Evolutionary conservation across 2,888 invertebrate species (phyloP).

Genomic region (Drosophila neotestacea): DNA sequence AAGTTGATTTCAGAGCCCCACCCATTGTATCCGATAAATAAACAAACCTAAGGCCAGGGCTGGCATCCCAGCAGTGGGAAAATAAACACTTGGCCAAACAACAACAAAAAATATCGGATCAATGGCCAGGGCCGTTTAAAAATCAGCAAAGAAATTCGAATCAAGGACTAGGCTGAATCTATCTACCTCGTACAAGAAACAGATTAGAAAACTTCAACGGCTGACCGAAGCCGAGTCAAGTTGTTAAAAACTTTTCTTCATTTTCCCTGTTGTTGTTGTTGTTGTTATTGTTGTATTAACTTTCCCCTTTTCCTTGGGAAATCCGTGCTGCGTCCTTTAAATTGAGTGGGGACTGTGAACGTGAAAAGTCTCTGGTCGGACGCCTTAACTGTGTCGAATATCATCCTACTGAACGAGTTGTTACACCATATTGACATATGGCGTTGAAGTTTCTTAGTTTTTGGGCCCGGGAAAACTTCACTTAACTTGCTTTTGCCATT

Average conservation of each 20-base stretch:
- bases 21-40: conserved; percentile 37
- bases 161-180: conserved; percentile 14
- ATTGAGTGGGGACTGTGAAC: conserved; percentile 51
- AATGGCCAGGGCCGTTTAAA: conserved; percentile 53
- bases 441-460: conserved; percentile 57
- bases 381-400: conserved; percentile 44
- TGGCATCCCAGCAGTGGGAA: conserved; percentile 56
- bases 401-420: conserved; percentile 68
- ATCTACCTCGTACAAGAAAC: conserved; percentile 47
- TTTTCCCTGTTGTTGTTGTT: not conserved
- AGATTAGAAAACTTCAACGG: conserved; percentile 73
- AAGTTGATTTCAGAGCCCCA: conserved; percentile 49
- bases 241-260: conserved; percentile 60
- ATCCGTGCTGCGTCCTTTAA: conserved; percentile 57
- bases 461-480: conserved; percentile 9
- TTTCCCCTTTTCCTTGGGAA: conserved; percentile 3
- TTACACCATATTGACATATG: conserved; percentile 78
- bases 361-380: conserved; percentile 13
- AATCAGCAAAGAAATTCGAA: conserved; percentile 44
- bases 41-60: conserved; percentile 47
- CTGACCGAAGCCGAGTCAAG: conserved; percentile 60
- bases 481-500: conserved; percentile 10
- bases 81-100: conserved; percentile 64
- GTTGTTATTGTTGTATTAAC: conserved; percentile 3
- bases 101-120: conserved; percentile 47